A percentile compares a stretch with the other conserved stretches of the same genome.
phyloP scores from a whole-genome alignment of 2,797 vertebrate species.

The Hydrolagus colliei region DNA sequence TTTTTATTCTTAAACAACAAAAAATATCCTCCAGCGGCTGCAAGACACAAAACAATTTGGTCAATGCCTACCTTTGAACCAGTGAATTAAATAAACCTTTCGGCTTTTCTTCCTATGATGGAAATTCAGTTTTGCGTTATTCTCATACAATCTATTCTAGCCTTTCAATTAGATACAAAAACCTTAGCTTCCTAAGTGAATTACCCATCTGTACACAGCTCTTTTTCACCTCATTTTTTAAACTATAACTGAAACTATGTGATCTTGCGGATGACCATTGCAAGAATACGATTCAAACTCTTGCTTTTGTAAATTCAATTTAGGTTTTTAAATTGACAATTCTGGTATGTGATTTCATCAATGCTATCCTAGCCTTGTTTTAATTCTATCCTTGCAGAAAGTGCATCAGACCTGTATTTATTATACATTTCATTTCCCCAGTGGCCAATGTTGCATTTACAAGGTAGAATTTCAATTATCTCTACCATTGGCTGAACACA shows the following conservation, averaged over 20 bases:
- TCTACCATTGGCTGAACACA: constrained; percentile 46
- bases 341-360: constrained; percentile 60
- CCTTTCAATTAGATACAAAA: constrained; percentile 68
- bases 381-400: constrained; percentile 73
- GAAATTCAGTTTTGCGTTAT: constrained; percentile 35
- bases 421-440: constrained; percentile 65
- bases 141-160: constrained; percentile 58
- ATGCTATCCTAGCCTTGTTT: constrained; percentile 61
- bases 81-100: constrained; percentile 12
- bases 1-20: background rate
- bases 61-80: background rate
- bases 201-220: constrained; percentile 49
- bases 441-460: constrained; percentile 57
- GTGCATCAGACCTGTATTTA: constrained; percentile 55
- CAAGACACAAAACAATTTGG: constrained; percentile 14
- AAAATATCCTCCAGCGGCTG: background rate
- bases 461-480: constrained; percentile 62
- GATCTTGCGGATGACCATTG: constrained; percentile 53
- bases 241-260: constrained; percentile 59
- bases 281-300: constrained; percentile 54
- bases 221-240: constrained; percentile 50
- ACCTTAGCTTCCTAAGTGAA: constrained; percentile 61
- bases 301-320: constrained; percentile 57
- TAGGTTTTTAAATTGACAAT: constrained; percentile 60
- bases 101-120: background rate